Base-by-base conservation (phyloP, 92 coral and sea anemone species). In the Nematostella vectensis region DNA sequence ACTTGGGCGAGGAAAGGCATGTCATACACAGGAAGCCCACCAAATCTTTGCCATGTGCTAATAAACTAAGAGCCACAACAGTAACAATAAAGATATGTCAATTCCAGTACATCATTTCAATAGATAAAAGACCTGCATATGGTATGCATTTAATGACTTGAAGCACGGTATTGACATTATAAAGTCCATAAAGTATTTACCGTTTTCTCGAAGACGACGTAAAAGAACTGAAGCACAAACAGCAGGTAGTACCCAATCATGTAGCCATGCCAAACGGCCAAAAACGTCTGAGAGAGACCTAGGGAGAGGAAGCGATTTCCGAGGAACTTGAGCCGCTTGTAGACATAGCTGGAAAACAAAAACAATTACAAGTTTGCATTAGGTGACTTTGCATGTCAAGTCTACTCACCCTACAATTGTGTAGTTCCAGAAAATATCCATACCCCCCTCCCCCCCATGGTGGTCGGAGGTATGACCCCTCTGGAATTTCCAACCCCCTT, bases 181-280 rank as follows among this genome's bases (percentile, higher is more conserved):
- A n/a, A n/a, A n/a, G n/a, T n/a, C n/a, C 40, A 33, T 33, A 15
- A 15, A 28, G 18, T 1, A 47, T 58, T 29, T 55, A 76, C 82
- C 75, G 72, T 31, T 61, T 59, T 55, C 61, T 76, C 82, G 3
- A 65, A 71, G 15, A 57, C 49, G 2, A 76, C 53, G 42, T 43
- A 19, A 23, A 30, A 29, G 20, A 78, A 78, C 54, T 78, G 79
- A 18, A 67, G 56, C 3, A 78, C 47, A 29, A 78, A 78, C 48
- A 76, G 61, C 43, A 65, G 9, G 57, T 63, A 78, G 51, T 71
- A 78, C 1, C 85, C 85, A 28, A 79, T 74, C 6, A 50, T 61
- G 22, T 58, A 29, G 12, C 85, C 85, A 33, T 78, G 85, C 85
- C 85, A 78, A 31, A 78, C 48, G 8, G 85, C 85, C 44, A 78